phyloP scores from a whole-genome alignment of 2,797 vertebrate genomes.

The Denticeps clupeoides region DNA sequence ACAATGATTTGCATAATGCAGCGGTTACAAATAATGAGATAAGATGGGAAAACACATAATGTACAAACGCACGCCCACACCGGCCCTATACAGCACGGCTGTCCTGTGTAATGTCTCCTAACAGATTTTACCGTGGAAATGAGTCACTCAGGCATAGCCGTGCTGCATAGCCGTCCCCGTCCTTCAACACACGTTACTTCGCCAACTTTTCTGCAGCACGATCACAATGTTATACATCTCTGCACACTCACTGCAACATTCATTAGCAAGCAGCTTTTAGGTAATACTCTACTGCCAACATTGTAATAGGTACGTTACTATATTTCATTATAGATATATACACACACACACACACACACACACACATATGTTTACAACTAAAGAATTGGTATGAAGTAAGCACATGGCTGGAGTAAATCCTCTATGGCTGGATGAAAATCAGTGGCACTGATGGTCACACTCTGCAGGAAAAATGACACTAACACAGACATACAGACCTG shows the following conservation, averaged over 20 bases:
- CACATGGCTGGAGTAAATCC: too few relatives aligned
- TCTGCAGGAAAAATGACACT: too few relatives aligned
- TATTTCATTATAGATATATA: too few relatives aligned
- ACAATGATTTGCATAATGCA: too few relatives aligned
- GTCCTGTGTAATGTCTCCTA: not conserved
- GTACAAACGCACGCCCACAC: not conserved
- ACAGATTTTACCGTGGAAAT: not conserved
- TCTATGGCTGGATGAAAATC: too few relatives aligned
- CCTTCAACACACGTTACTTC: slow-evolving; percentile 4
- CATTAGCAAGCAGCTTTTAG: not conserved
- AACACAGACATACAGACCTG: too few relatives aligned
- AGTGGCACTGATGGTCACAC: too few relatives aligned
- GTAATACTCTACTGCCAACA: too few relatives aligned
- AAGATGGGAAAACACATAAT: not conserved
- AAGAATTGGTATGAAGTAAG: too few relatives aligned
- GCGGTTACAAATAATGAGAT: not conserved
- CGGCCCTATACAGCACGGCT: not conserved
- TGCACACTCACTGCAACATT: not conserved
- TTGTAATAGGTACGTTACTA: too few relatives aligned
- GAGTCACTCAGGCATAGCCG: not conserved
- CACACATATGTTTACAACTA: not conserved
- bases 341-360: not conserved
- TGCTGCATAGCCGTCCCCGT: slow-evolving; percentile 11
- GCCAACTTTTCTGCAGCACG: slow-evolving; percentile 18
- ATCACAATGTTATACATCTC: not conserved